Evolutionary conservation across 2,797 vertebrate species (phyloP).

Genomic region (Notolepis coatsorum): DNA sequence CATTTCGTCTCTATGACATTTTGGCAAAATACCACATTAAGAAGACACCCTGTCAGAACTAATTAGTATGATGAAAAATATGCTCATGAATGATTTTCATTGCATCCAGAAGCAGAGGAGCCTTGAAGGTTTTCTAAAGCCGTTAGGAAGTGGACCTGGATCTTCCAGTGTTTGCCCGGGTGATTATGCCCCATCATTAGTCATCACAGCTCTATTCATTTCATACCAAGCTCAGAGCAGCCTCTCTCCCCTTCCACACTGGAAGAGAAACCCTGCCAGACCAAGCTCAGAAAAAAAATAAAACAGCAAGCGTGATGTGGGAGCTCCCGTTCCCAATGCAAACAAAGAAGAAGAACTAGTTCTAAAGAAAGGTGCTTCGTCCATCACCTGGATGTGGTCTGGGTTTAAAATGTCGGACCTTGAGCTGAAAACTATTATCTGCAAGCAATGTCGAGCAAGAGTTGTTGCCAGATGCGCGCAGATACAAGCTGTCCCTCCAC

Average conservation of each 20-base stretch:
- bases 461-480: no score
- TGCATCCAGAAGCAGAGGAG: conserved; percentile 1
- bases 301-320: no score
- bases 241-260: conserved; percentile 21
- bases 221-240: conserved; percentile 44
- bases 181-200: conserved; percentile 59
- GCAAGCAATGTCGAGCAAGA: no score
- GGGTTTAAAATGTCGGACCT: no score
- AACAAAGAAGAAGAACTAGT: no score
- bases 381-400: no score
- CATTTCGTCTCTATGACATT: not conserved
- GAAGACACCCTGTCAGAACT: not conserved
- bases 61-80: not conserved
- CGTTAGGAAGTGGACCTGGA: conserved; percentile 25
- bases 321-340: no score
- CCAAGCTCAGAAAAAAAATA: no score
- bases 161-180: conserved; percentile 41
- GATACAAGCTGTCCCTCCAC: no score
- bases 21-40: not conserved
- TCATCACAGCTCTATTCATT: conserved; percentile 61
- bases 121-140: conserved; percentile 17
- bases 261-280: conserved; percentile 21
- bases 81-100: not conserved
- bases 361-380: no score
- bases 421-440: no score